A percentile compares a stretch with the other conserved stretches of the same genome.
These are phyloP conservation scores for Dasyornis broadbenti DNA, from an alignment of 2,113 vertebrate species.

Conservation along the genomic window DNA sequence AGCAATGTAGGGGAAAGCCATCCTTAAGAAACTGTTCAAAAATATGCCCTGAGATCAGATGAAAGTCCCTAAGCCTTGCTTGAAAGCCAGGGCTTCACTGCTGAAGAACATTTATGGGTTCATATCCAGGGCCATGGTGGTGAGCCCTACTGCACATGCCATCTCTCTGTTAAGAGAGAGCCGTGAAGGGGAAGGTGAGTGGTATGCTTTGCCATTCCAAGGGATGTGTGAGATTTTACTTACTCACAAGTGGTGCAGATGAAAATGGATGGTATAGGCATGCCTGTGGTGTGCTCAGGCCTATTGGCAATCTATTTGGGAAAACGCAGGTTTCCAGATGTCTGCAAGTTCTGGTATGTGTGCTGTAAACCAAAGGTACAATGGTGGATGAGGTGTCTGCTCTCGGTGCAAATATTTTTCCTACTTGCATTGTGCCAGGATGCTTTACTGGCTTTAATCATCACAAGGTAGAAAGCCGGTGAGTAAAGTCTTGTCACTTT, in stretches of 20 bases:
- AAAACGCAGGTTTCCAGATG: background rate
- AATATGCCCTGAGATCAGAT: background rate
- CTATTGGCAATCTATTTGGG: background rate
- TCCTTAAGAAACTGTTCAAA: background rate
- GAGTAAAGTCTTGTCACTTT: background rate
- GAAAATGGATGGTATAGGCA: background rate
- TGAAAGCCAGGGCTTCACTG: background rate
- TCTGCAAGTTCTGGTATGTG: background rate
- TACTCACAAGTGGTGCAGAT: background rate
- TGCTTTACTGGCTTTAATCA: conserved; percentile 7
- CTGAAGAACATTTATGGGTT: background rate
- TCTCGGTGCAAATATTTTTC: background rate
- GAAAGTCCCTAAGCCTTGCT: background rate
- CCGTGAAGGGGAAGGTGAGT: background rate
- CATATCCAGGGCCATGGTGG: background rate
- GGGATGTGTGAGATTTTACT: background rate
- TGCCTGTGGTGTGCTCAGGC: background rate
- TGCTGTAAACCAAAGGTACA: background rate
- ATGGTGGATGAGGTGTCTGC: background rate
- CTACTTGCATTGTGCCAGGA: background rate
- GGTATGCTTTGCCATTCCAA: background rate
- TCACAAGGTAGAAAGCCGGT: background rate
- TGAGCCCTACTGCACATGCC: background rate
- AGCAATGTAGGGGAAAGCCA: background rate
- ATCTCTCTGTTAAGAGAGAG: background rate